Base-by-base conservation (phyloP, 2,113 vertebrate species). In the Dicaeum eximium region DNA sequence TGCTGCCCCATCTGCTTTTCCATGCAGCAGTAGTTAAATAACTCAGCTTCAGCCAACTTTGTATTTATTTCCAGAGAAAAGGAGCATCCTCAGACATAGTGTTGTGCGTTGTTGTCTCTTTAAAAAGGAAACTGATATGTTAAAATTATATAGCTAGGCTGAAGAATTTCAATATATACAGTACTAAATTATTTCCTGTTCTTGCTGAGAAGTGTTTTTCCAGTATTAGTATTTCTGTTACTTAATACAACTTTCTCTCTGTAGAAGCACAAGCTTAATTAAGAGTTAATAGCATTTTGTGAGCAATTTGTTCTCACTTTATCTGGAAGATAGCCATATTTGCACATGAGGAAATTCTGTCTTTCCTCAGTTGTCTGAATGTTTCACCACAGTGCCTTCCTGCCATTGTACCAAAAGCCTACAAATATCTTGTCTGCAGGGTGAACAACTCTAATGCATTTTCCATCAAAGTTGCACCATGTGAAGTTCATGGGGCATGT, bases 331-430 rank as follows among this genome's bases (percentile, higher is more conserved):
- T 58, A 95, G 98, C 98, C 97, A 95, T 93, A 81, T 97, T 98
- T 98, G 96, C 97, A 98, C 97, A 97, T 89, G 97, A 98, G 97
- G 98, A 98, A 98, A 88, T 58, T 85, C 60, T 96, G 92, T 96
- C 95, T 98, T 98, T 98, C 98, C 98, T 98, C 93, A 54, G 96
- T 96, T 97, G 96, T 98, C 97, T 98, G 97, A 98, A 98, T 97
- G 98, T 97, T 97, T 97, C 79, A 97, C 97, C 97, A 89, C 97
- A 97, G 97, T 98, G 98, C 98, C 98, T 98, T 98, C 98, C 98
- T 98, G 98, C 96, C 86, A 97, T 97, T 97, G 97, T 98, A 98
- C 95, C 97, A 95, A 97, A 97, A 95, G 93, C 78, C 64, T 83
- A 67, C 95, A 84, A 95, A 95, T 86, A 91, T 42, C 80, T 94